A percentile compares a stretch with the other conserved stretches of the same genome.
Conservation (phyloP, 92 coral and sea anemone genomes). For the Heliopora coerulea region DNA sequence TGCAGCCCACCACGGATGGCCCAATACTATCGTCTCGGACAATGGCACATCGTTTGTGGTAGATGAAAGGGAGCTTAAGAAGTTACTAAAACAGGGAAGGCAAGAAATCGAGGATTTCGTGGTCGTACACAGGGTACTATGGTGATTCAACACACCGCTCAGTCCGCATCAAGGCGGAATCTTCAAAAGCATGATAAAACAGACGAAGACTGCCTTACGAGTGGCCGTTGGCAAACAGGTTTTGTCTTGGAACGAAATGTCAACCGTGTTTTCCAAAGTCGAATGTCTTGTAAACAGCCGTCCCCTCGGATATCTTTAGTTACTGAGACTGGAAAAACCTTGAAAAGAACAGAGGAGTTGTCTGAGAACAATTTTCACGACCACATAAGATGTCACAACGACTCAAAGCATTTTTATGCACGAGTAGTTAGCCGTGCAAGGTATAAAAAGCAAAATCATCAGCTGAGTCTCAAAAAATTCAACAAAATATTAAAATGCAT, state of each 20-base stretch:
- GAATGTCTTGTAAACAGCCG: conserved; percentile 37
- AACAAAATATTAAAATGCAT: no score
- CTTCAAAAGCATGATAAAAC: conserved; percentile 50
- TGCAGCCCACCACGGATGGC: conserved; percentile 47
- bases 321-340: no score
- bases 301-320: conserved; percentile 46
- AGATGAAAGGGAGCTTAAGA: conserved; percentile 1
- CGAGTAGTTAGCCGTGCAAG: no score
- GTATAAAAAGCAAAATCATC: no score
- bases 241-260: conserved; percentile 30
- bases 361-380: no score
- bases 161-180: conserved; percentile 54
- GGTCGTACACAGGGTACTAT: conserved; percentile 26
- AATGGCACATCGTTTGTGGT: conserved; percentile 24
- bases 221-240: conserved; percentile 6
- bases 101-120: background rate
- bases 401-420: no score
- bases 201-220: conserved; percentile 27
- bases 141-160: conserved; percentile 44
- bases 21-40: conserved; percentile 33
- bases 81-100: conserved; percentile 6
- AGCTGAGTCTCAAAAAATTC: no score
- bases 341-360: no score
- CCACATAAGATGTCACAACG: no score
- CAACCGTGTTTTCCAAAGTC: conserved; percentile 6